Conservation (phyloP, 30 jellyfish, hydroid and myxozoan genomes). For the Hydra vulgaris region DNA sequence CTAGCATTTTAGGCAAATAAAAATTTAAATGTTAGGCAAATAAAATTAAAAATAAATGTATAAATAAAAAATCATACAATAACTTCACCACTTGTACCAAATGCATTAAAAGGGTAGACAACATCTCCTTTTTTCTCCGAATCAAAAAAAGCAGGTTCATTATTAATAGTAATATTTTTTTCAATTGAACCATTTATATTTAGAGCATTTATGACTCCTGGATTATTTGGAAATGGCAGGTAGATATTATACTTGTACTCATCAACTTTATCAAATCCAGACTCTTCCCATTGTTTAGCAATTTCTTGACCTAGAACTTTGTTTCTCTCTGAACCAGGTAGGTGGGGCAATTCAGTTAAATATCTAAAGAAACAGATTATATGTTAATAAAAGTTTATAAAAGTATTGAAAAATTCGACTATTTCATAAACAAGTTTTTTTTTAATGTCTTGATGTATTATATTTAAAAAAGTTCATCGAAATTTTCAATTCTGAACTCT, state of each 20-base stretch:
- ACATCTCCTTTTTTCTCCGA: slow-evolving; percentile 25
- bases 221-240: slow-evolving; percentile 25
- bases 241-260: slow-evolving; percentile 24
- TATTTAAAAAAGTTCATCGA: too few species aligned
- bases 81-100: slow-evolving; percentile 25
- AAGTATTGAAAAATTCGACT: too few species aligned
- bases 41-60: too few species aligned
- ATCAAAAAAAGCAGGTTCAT: slow-evolving; percentile 19
- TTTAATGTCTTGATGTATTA: too few species aligned
- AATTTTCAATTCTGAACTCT: too few species aligned
- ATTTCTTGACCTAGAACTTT: slow-evolving; percentile 21
- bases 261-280: slow-evolving; percentile 32
- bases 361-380: slow-evolving; percentile 6
- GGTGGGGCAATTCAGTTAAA: slow-evolving; percentile 27
- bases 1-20: too few species aligned
- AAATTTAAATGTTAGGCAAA: too few species aligned
- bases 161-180: neutral
- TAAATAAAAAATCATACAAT: slow-evolving; percentile 8
- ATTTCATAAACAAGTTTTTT: too few species aligned
- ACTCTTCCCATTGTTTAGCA: slow-evolving; percentile 16
- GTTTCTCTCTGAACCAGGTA: slow-evolving; percentile 26
- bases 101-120: slow-evolving; percentile 34
- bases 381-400: neutral
- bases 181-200: slow-evolving; percentile 2
- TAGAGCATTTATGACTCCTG: slow-evolving; percentile 3